A percentile compares a stretch with the other conserved stretches of the same genome.
These are phyloP conservation scores for Listronotus bonariensis DNA, from an alignment of 1,140 invertebrate genomes.

Conservation along the genomic window DNA sequence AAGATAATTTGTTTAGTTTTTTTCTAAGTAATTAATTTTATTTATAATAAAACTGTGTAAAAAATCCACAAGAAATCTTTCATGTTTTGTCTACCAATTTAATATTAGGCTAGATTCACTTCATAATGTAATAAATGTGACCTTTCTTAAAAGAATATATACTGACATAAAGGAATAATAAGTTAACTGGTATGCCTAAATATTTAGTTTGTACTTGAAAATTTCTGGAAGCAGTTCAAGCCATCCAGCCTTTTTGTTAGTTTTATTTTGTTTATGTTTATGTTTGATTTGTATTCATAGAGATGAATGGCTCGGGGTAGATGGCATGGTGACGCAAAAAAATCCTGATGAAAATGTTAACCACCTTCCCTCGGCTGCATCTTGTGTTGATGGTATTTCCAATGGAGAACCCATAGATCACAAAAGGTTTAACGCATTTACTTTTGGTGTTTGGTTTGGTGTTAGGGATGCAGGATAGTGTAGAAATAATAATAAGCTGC, in stretches of 20 bases:
- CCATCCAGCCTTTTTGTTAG: no score
- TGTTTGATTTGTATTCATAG: constrained; percentile 50
- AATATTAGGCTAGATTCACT: no score
- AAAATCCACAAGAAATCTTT: no score
- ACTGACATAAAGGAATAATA: no score
- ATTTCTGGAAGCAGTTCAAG: neutral
- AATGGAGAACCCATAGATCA: constrained; percentile 49
- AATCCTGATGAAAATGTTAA: constrained; percentile 61
- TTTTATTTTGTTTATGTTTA: constrained; percentile 15
- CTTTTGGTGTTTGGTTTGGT: neutral
- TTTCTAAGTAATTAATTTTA: no score
- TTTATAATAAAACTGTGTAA: no score
- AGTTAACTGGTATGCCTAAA: neutral
- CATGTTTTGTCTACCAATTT: no score
- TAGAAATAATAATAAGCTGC: constrained; percentile 12
- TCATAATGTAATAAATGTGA: no score
- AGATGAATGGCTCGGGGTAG: constrained; percentile 60
- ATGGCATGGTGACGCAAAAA: constrained; percentile 62
- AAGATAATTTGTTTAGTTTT: no score
- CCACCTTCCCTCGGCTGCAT: constrained; percentile 53
- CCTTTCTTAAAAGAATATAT: no score
- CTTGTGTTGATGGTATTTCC: constrained; percentile 40
- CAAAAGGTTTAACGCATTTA: constrained; percentile 42
- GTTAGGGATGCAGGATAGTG: constrained; percentile 7
- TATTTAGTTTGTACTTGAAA: neutral